Evolutionary conservation across 92 coral and sea anemone genomes (phyloP), one percentile per base, ranked within the genome.

Genomic region (Epizoanthus illoricatus): DNA sequence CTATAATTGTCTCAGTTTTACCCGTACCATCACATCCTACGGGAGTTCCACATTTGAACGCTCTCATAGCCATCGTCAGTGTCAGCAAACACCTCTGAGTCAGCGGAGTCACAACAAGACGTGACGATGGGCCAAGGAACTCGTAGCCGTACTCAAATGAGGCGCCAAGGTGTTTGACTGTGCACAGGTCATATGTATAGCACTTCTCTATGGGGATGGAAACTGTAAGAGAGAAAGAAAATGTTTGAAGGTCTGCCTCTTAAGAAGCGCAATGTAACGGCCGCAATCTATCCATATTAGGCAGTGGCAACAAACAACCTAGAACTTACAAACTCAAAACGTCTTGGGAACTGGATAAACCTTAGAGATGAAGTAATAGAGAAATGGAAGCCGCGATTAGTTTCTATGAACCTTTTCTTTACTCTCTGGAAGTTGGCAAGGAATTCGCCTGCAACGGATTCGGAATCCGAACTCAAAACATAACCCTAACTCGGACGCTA

Each of bases 21-120:
- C 98, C 98, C 13, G 94, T 84, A n/a, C 97, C 98, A 80, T 89
- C 90, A 64, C 89, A 90, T 0, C 99, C 99, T 75, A 89, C 85
- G 59, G 95, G 89, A 36, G 90, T 85, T 20, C 99, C 99, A 85
- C 94, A 93, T 69, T 89, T 78, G 73, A 86, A 91, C 3, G 91
- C 69, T 79, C 85, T 76, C 80, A 96, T 49, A n/a, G 99, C 98
- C 97, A 90, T 88, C 64, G 90, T 86, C 57, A 96, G 91, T 11
- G 99, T 71, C 71, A 96, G 80, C 23, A 91, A 89, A 79, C 98
- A 96, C 61, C 99, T 88, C 75, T 90, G 93, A 24, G 94, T 92
- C 86, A 96, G 84, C 5, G 99, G 99, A 6, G 99, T 94, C 43
- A 88, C 74, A 23, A 96, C 91, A 11, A 96, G 89, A 12, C 94